Evolutionary conservation across 2,797 vertebrate species (phyloP).

Genomic region (Phoeniculus purpureus): DNA sequence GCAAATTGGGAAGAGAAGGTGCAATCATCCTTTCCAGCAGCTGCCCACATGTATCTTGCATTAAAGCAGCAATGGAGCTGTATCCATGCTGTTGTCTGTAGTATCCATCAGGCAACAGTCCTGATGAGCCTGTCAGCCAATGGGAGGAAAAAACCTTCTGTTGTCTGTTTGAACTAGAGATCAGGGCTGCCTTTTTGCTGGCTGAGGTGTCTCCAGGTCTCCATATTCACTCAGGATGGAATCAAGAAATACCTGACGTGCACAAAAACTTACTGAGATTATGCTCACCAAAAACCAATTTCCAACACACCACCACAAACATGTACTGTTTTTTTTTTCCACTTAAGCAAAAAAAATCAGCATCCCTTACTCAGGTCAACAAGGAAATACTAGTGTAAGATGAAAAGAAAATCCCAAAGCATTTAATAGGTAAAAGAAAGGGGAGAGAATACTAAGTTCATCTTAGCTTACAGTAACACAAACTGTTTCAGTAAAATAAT

Average conservation of each 20-base stretch:
- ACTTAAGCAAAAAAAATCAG: background rate
- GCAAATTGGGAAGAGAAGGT: background rate
- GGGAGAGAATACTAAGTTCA: background rate
- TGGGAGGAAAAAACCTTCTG: rapidly evolving
- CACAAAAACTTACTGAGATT: background rate
- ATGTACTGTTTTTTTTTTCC: background rate
- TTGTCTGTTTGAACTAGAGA: background rate
- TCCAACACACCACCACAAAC: background rate
- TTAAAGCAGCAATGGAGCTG: background rate
- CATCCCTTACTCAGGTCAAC: background rate
- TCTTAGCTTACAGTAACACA: background rate
- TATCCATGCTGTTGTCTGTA: too few relatives aligned
- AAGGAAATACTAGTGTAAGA: background rate
- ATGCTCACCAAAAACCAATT: background rate
- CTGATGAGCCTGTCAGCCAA: background rate
- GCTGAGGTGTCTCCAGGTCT: background rate
- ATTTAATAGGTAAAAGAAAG: background rate
- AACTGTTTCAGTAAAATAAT: conserved; percentile 5
- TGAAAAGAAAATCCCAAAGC: background rate
- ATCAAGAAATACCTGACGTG: background rate
- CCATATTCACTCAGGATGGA: background rate
- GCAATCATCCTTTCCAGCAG: background rate
- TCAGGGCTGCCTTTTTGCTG: background rate
- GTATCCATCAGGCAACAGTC: background rate
- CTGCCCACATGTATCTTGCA: background rate